Conservation (phyloP, 2,888 invertebrate genomes). For the Byasa hedistus region DNA sequence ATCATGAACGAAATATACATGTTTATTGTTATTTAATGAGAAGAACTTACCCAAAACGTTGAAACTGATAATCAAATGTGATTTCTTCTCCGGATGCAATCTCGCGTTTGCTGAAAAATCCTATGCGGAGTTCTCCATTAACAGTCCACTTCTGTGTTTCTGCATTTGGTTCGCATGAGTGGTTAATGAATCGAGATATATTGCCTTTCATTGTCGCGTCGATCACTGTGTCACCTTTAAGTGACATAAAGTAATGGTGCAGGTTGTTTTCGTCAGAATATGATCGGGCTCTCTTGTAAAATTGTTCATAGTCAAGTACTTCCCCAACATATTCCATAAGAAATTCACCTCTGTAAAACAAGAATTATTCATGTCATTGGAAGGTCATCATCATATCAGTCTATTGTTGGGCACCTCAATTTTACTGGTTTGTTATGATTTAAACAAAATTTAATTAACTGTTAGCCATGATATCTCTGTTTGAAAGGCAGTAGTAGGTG, state of each 20-base stretch:
- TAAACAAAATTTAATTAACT: too few species aligned
- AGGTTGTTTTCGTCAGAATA: conserved; percentile 94
- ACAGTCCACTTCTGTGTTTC: conserved; percentile 99
- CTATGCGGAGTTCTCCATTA: conserved; percentile 94
- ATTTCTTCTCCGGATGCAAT: conserved; percentile 95
- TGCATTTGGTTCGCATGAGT: conserved; percentile 99
- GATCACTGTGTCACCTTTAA: conserved; percentile 91
- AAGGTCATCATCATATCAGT: too few species aligned
- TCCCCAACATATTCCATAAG: conserved; percentile 99
- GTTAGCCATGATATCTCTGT: too few species aligned
- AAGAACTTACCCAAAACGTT: conserved; percentile 91
- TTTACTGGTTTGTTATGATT: too few species aligned
- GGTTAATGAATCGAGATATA: conserved; percentile 98
- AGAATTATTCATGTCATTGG: background rate
- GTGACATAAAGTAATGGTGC: conserved; percentile 98
- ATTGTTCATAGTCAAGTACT: conserved; percentile 94
- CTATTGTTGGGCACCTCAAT: too few species aligned
- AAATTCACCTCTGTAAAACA: conserved; percentile 89
- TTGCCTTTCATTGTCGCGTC: conserved; percentile 98
- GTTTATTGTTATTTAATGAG: too few species aligned
- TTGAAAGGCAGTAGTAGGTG: too few species aligned
- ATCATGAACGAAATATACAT: too few species aligned
- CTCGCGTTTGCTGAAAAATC: conserved; percentile 94
- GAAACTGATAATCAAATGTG: conserved; percentile 99
- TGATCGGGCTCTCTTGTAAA: conserved; percentile 90